Conservation (phyloP, 2,888 invertebrate genomes). For the Chalcosyrphus nemorum region DNA sequence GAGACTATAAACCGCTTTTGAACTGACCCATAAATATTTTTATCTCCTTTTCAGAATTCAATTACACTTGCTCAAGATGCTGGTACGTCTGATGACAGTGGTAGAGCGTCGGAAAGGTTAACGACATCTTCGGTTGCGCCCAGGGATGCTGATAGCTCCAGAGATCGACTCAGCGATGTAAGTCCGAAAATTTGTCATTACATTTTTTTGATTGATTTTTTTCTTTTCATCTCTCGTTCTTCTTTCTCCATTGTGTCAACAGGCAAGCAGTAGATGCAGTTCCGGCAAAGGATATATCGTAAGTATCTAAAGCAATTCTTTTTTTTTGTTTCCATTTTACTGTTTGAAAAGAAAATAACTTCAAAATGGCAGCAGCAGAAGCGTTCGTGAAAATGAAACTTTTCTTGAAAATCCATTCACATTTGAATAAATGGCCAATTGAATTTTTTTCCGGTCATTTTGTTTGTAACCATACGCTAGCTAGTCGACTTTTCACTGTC, state of each 20-base stretch:
- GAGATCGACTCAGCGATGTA: slow-evolving; percentile 91
- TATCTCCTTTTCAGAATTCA: slow-evolving; percentile 84
- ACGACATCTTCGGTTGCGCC: slow-evolving; percentile 89
- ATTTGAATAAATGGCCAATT: slow-evolving; percentile 73
- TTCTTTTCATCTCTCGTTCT: slow-evolving; percentile 74
- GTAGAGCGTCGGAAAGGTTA: slow-evolving; percentile 90
- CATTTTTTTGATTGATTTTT: slow-evolving; percentile 32
- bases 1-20: no score
- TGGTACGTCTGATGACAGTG: slow-evolving; percentile 93
- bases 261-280: slow-evolving; percentile 94
- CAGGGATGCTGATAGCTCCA: slow-evolving; percentile 90
- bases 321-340: neutral
- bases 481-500: neutral
- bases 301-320: slow-evolving; percentile 84
- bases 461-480: slow-evolving; percentile 59
- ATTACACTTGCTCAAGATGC: slow-evolving; percentile 89
- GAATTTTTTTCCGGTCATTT: slow-evolving; percentile 71
- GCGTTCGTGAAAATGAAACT: slow-evolving; percentile 59
- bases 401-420: slow-evolving; percentile 58
- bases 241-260: slow-evolving; percentile 83
- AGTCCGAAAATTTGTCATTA: slow-evolving; percentile 28
- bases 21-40: neutral
- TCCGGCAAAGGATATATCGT: slow-evolving; percentile 97
- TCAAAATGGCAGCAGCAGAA: slow-evolving; percentile 62
- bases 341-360: slow-evolving; percentile 4